These are phyloP conservation scores for Pandemis corylana DNA, from an alignment of 2,888 invertebrate species.

Conservation along the genomic window DNA sequence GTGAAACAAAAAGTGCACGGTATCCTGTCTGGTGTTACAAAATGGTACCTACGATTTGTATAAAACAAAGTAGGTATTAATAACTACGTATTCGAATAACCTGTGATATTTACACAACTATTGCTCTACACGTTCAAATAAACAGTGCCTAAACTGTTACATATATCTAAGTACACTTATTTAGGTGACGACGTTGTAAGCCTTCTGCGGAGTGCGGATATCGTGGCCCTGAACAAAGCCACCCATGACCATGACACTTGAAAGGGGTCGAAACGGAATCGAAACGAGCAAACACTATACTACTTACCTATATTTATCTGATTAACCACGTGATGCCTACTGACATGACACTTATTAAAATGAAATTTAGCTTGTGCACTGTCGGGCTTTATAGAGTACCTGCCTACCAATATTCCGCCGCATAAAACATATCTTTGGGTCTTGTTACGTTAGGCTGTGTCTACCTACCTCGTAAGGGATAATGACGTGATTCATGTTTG, in stretches of 20 bases:
- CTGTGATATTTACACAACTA: background rate
- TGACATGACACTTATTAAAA: no score
- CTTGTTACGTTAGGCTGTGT: no score
- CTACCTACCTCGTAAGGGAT: no score
- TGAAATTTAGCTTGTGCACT: background rate
- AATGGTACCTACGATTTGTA: background rate
- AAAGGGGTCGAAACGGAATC: background rate
- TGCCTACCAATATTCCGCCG: background rate
- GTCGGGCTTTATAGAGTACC: no score
- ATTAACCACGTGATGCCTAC: no score
- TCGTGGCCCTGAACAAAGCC: background rate
- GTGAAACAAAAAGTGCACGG: background rate
- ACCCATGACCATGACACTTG: background rate
- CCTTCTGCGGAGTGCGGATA: background rate
- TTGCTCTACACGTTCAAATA: background rate
- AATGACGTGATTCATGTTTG: no score
- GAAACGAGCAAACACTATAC: background rate
- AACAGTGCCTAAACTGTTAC: background rate
- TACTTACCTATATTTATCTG: no score
- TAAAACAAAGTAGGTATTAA: background rate
- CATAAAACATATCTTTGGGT: background rate
- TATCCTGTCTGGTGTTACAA: conserved; percentile 4
- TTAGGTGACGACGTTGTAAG: background rate
- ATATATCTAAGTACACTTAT: background rate
- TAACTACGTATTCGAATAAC: background rate